Base-by-base conservation (phyloP, 2,888 invertebrate genomes). In the Anarsia innoxiella region DNA sequence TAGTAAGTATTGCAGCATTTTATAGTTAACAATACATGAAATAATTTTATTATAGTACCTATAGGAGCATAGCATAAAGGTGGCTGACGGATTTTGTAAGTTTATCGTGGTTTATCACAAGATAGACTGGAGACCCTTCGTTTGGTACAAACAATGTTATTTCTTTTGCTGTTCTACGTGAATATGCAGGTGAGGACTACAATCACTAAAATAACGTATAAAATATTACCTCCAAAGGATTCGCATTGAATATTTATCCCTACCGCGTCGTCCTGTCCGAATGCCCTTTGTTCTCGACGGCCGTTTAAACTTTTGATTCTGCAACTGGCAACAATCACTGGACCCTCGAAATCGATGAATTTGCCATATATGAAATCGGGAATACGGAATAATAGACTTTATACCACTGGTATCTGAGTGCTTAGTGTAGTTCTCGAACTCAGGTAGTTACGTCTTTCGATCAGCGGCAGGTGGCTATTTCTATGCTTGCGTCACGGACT, bases 291-390 rank as follows among this genome's bases (percentile, higher is more conserved):
- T 83, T 80, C 80, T 76, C 77, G 66, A 63, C 71, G 74, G 64
- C 76, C 83, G 83, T 84, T 83, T 83, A 83, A 84, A 84, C 82
- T 84, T 84, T 84, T 82, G 80, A 84, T 84, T 82, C 82, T 80
- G 83, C 82, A 82, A 79, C 80, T 74, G 78, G 77, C 77, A 77
- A 82, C 75, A 82, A 69, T 78, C 71, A 76, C 82, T 79, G 82
- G 83, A 83, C 83, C 83, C 80, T 73, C 64, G 51, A 56, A 66
- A 69, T 70, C 62, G 59, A 64, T 61, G 61, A 65, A 67, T 66
- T 65, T 57, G 56, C 51, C 60, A 46, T 50, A 62, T 47, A 44
- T 40, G 11, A 3, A n/a, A n/a, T 8, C 3, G 2, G 1, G 12
- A 16, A n/a, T 23, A 42, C 4, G 13, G 13, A 37, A 63, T 62